phyloP scores from a whole-genome alignment of 2,797 vertebrate genomes.

The Paguma larvata region DNA sequence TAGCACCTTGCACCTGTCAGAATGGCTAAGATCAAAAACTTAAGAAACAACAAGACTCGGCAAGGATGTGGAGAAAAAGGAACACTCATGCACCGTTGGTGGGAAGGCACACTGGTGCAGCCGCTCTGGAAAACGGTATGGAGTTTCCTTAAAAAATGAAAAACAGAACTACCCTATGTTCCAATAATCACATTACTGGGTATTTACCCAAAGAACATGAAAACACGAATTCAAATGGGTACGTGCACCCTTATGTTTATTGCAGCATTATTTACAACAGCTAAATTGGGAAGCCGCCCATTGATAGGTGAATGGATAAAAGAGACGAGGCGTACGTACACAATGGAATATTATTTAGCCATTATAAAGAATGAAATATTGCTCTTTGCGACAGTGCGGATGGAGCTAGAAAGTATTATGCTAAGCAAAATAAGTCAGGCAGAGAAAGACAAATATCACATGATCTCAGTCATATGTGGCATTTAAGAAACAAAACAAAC shows the following conservation, averaged over 20 bases:
- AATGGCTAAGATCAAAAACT: neutral
- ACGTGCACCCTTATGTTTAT: neutral
- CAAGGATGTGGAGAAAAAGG: neutral
- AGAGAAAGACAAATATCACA: neutral
- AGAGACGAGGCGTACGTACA: neutral
- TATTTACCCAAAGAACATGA: neutral
- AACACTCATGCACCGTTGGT: neutral
- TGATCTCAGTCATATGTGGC: neutral
- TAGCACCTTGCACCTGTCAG: neutral
- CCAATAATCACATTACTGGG: neutral
- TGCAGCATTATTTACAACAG: neutral
- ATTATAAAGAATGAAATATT: neutral
- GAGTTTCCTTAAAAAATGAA: neutral
- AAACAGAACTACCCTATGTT: neutral
- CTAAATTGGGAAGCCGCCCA: neutral
- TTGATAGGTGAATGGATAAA: neutral
- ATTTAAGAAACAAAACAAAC: neutral
- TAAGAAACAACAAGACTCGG: neutral
- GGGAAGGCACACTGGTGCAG: neutral
- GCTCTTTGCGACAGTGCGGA: rapidly evolving
- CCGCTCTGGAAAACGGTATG: neutral
- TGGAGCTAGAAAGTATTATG: neutral
- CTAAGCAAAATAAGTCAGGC: neutral
- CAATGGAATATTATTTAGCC: neutral
- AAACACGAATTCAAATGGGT: neutral